Evolutionary conservation across 2,888 invertebrate genomes (phyloP).

Genomic region (Lagria hirta): DNA sequence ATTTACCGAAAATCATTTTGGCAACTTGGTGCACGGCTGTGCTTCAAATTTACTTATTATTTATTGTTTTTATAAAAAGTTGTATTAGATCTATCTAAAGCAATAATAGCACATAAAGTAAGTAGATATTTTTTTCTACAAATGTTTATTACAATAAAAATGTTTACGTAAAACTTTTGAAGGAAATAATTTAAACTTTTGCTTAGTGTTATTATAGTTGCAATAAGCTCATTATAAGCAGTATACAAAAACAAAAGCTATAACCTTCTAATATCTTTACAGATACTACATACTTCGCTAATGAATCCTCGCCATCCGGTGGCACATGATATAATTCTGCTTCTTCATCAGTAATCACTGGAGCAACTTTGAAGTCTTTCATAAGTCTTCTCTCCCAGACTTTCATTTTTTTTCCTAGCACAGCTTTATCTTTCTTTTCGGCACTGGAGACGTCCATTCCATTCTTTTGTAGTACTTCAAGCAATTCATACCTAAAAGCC

Average conservation of each 20-base stretch:
- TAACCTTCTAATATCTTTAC: constrained; percentile 1
- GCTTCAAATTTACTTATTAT: too few relatives aligned
- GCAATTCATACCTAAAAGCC: constrained; percentile 85
- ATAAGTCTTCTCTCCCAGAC: constrained; percentile 85
- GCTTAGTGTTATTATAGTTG: too few relatives aligned
- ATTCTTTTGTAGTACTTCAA: constrained; percentile 85
- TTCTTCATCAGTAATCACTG: constrained; percentile 66
- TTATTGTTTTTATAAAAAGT: too few relatives aligned
- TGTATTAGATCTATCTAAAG: too few relatives aligned
- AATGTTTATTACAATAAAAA: too few relatives aligned
- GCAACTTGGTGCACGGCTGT: too few relatives aligned
- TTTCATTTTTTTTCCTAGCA: constrained; percentile 75
- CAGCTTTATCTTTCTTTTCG: constrained; percentile 72
- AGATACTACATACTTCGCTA: constrained; percentile 52
- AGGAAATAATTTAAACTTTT: too few relatives aligned
- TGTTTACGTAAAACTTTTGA: too few relatives aligned
- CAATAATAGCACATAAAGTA: too few relatives aligned
- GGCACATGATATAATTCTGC: constrained; percentile 50
- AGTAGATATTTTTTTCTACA: too few relatives aligned
- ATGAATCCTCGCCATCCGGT: constrained; percentile 61
- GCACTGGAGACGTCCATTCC: constrained; percentile 82
- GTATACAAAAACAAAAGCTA: constrained; percentile 2
- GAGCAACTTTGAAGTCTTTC: constrained; percentile 86
- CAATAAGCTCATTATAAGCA: too few relatives aligned
- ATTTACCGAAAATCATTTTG: too few relatives aligned